Percentiles rank a stretch among this genome's conserved stretches.
These are phyloP conservation scores for Furcifer pardalis DNA, from an alignment of 2,797 vertebrate genomes.

Conservation along the genomic window DNA sequence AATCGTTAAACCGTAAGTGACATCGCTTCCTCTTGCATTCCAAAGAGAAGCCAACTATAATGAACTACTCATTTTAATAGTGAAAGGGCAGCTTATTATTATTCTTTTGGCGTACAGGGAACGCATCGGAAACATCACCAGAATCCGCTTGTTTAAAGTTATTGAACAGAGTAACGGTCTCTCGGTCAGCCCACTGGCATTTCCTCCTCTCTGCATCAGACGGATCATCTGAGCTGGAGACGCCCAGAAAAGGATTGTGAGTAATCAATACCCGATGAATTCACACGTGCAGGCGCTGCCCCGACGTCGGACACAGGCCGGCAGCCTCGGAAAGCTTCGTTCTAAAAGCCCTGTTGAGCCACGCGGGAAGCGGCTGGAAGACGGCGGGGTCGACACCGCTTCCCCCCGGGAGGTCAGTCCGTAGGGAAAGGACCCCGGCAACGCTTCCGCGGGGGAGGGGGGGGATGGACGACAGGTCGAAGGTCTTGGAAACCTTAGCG, in stretches of 20 bases:
- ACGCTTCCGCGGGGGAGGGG: background rate
- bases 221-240: background rate
- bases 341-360: background rate
- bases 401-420: background rate
- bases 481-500: background rate
- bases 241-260: background rate
- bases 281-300: background rate
- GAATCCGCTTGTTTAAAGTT: background rate
- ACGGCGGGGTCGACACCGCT: background rate
- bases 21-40: constrained; percentile 22
- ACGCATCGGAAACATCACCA: background rate
- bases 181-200: background rate
- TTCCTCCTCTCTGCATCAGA: background rate
- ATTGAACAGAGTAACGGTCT: too few species aligned
- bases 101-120: background rate
- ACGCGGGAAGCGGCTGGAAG: background rate
- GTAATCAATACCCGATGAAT: background rate
- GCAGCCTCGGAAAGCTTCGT: background rate
- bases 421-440: background rate
- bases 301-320: background rate
- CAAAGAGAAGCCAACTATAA: background rate
- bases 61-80: background rate
- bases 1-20: constrained; percentile 54
- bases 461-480: too few species aligned
- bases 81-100: background rate